These are phyloP conservation scores for Fabriciana adippe DNA, from an alignment of 2,888 invertebrate species.

Conservation along the genomic window DNA sequence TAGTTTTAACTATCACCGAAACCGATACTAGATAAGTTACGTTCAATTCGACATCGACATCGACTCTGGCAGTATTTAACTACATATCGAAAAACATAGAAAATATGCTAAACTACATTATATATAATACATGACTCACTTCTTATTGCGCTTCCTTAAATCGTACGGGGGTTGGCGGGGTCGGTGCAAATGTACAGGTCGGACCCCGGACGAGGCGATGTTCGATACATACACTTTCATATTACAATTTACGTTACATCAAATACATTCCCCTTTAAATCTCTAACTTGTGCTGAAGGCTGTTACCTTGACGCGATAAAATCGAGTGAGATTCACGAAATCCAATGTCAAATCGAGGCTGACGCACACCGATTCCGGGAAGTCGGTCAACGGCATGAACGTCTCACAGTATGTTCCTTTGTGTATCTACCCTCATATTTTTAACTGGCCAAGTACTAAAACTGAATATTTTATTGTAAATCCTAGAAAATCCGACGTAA, in stretches of 20 bases:
- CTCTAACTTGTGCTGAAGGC: too few species aligned
- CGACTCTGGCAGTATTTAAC: conserved; percentile 73
- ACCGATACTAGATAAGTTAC: conserved; percentile 38
- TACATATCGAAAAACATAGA: conserved; percentile 78
- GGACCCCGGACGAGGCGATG: too few species aligned
- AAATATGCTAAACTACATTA: conserved; percentile 75
- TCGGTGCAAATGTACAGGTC: background rate
- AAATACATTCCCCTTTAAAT: too few species aligned
- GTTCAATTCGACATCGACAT: conserved; percentile 48
- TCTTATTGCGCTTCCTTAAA: conserved; percentile 76
- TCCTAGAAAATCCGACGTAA: conserved; percentile 11
- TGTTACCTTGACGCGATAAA: conserved; percentile 4
- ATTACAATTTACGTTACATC: too few species aligned
- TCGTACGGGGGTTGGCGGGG: conserved; percentile 54
- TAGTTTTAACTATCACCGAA: conserved; percentile 34
- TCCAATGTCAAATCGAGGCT: conserved; percentile 14
- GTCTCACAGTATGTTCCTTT: conserved; percentile 35
- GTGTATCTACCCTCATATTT: conserved; percentile 27
- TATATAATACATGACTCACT: conserved; percentile 74
- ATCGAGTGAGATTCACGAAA: conserved; percentile 45
- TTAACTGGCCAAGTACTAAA: conserved; percentile 32
- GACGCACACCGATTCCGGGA: too few species aligned
- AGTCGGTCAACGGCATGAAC: conserved; percentile 14
- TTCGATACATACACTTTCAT: too few species aligned
- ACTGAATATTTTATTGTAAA: conserved; percentile 4